phyloP scores from a whole-genome alignment of 2,113 vertebrate genomes.

The Chrysochloris asiatica region DNA sequence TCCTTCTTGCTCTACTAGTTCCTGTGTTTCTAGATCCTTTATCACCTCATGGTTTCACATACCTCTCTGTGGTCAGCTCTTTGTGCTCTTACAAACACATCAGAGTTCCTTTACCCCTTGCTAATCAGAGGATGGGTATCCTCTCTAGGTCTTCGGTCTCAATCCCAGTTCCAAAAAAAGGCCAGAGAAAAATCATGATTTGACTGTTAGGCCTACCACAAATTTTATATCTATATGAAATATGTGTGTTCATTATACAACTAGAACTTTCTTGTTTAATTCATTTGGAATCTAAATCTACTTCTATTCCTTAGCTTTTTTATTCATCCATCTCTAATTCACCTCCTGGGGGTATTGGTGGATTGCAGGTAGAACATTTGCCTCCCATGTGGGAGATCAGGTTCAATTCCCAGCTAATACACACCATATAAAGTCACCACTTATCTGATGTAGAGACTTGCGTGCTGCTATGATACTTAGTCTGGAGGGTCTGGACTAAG shows the following conservation, averaged over 20 bases:
- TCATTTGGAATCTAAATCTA: background rate
- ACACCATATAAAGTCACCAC: background rate
- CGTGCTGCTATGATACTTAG: background rate
- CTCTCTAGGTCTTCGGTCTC: background rate
- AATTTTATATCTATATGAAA: background rate
- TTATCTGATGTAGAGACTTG: background rate
- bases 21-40: background rate
- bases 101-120: background rate
- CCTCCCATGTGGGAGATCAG: background rate
- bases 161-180: fast-evolving
- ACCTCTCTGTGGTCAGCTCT: fast-evolving
- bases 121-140: background rate
- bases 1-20: background rate
- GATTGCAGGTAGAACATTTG: background rate
- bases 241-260: too few relatives aligned
- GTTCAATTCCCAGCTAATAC: background rate
- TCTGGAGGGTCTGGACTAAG: background rate
- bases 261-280: background rate
- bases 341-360: background rate
- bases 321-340: background rate
- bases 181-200: background rate
- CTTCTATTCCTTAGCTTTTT: too few relatives aligned
- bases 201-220: background rate
- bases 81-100: background rate
- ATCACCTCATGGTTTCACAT: background rate